Base-by-base conservation (phyloP, 2,888 invertebrate species). In the Sphecodes monilicornis region DNA sequence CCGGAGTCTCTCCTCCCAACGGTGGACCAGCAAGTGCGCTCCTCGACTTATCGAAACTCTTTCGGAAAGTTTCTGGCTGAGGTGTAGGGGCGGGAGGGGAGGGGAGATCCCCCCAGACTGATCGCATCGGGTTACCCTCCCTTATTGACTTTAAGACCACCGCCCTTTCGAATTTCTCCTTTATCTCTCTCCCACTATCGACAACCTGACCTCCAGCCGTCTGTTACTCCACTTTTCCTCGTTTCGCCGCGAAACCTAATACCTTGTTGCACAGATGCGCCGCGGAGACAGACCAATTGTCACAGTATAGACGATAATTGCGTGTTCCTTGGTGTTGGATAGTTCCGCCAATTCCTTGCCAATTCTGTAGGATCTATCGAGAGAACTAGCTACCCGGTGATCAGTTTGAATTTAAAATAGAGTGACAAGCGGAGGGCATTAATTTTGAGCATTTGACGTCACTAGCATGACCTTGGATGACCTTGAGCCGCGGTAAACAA, bases 141-240 rank as follows among this genome's bases (percentile, higher is more conserved):
- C 87, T 91, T 91, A 91, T 91, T 91, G 90, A 91, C 90, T 91
- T 91, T 89, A 89, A 89, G 88, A 75, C 85, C 66, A 22, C 22
- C 50, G 77, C 86, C 83, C 81, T 80, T 88, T 79, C 68, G 77
- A 88, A 85, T 78, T 84, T 81, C 75, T 70, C 81, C 81, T 80
- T 83, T 82, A 71, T 80, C 68, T 76, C 69, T 36, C 29, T 71
- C 64, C 36, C 78, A 50, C 73, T 82, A 75, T 77, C 75, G 76
- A 84, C 81, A 83, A 79, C 71, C 83, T 54, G 76, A 80, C 78
- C 74, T 68, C 70, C 57, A 13, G 57, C 26, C 57, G 57, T 16
- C 72, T 70, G 70, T 72, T 82, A 70, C 84, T 66, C 86, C 72
- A 79, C 72, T 77, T 68, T 39, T 72, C 66, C 68, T 60, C 72